Evolutionary conservation across 2,888 invertebrate species (phyloP).

Genomic region (Pterostichus madidus): DNA sequence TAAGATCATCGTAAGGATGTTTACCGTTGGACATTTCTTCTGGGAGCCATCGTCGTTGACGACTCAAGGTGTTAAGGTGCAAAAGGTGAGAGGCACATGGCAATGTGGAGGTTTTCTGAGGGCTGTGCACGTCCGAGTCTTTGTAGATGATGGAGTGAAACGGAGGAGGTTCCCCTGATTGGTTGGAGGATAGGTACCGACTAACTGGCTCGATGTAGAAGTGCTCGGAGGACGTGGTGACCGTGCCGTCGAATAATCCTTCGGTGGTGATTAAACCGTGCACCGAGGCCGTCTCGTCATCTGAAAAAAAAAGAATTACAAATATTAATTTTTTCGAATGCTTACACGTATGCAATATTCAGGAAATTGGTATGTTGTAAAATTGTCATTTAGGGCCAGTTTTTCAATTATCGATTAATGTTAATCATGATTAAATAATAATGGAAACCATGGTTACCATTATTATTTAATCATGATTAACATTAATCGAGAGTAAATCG

Average conservation of each 20-base stretch:
- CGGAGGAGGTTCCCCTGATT: slow-evolving; percentile 76
- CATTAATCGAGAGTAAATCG: too few species aligned
- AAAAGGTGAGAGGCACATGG: slow-evolving; percentile 74
- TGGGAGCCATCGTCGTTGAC: slow-evolving; percentile 83
- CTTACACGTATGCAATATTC: too few species aligned
- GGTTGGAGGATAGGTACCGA: slow-evolving; percentile 80
- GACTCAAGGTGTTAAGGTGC: slow-evolving; percentile 71
- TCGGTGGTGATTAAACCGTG: slow-evolving; percentile 92
- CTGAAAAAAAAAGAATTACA: slow-evolving; percentile 79
- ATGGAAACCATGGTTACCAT: too few species aligned
- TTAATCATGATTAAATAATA: too few species aligned
- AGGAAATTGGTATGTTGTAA: too few species aligned
- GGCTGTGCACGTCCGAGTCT: slow-evolving; percentile 86
- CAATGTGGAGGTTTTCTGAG: slow-evolving; percentile 73
- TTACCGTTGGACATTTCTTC: slow-evolving; percentile 79
- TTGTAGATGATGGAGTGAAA: slow-evolving; percentile 93
- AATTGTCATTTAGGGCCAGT: too few species aligned
- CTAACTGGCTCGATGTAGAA: slow-evolving; percentile 91
- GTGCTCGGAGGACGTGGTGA: slow-evolving; percentile 87
- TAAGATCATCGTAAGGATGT: slow-evolving; percentile 76
- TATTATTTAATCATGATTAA: too few species aligned
- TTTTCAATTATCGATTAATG: too few species aligned
- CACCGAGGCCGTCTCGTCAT: slow-evolving; percentile 89
- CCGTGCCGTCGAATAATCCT: slow-evolving; percentile 94
- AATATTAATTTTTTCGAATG: too few species aligned